Conservation (phyloP, 2,888 invertebrate genomes). For the Ennomos fuscantarius region DNA sequence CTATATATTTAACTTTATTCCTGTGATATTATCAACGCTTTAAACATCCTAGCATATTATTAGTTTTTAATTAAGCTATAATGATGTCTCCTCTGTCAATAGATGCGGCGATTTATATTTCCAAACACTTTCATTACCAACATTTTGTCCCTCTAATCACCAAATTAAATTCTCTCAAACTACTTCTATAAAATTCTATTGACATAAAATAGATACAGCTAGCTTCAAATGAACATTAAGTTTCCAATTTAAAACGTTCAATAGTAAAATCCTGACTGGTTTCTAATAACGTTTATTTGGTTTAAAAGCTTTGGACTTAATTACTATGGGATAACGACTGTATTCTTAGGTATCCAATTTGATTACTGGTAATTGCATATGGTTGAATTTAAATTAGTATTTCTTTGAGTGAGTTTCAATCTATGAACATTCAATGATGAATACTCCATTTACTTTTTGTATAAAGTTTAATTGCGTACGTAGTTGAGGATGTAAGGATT, state of each 20-base stretch:
- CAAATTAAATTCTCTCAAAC: slow-evolving; percentile 47
- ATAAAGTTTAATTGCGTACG: neutral
- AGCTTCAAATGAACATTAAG: slow-evolving; percentile 58
- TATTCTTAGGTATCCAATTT: slow-evolving; percentile 46
- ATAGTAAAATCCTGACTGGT: slow-evolving; percentile 63
- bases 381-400: slow-evolving; percentile 23
- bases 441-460: slow-evolving; percentile 11
- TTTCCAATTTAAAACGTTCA: slow-evolving; percentile 53
- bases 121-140: slow-evolving; percentile 28
- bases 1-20: slow-evolving; percentile 12
- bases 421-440: slow-evolving; percentile 6
- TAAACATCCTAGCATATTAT: slow-evolving; percentile 21
- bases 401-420: slow-evolving; percentile 17
- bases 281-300: slow-evolving; percentile 61
- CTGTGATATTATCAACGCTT: slow-evolving; percentile 9
- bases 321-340: slow-evolving; percentile 59
- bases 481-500: neutral
- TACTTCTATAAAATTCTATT: slow-evolving; percentile 54
- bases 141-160: slow-evolving; percentile 31
- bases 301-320: slow-evolving; percentile 66
- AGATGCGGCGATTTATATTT: slow-evolving; percentile 15
- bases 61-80: slow-evolving; percentile 21
- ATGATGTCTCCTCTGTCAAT: slow-evolving; percentile 16
- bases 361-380: slow-evolving; percentile 40
- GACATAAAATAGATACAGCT: slow-evolving; percentile 52